Evolutionary conservation across 2,113 vertebrate genomes (phyloP).

Genomic region (Phocoena phocoena): DNA sequence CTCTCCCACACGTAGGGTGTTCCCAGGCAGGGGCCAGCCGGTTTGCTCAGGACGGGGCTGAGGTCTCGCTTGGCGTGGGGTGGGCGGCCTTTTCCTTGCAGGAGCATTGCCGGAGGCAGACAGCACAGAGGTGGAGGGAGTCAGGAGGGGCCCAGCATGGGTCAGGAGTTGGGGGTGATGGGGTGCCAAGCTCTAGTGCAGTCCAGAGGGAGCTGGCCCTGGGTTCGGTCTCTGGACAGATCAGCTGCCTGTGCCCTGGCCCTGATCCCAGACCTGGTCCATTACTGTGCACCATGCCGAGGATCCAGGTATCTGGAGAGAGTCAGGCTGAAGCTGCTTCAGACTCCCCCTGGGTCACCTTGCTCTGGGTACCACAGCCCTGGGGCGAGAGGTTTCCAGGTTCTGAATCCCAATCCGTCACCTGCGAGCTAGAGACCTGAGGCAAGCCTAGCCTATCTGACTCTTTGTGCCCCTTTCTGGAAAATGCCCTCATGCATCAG

Average conservation of each 20-base stretch:
- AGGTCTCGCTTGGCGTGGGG: rapidly evolving
- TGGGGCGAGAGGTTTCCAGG: background rate
- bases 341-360: too few relatives aligned
- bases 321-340: background rate
- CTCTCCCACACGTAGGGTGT: background rate
- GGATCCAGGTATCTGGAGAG: background rate
- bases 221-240: background rate
- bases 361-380: background rate
- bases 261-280: background rate
- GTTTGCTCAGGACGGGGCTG: background rate
- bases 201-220: background rate
- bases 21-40: background rate
- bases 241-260: background rate
- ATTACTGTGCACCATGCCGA: background rate
- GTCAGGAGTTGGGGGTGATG: too few relatives aligned
- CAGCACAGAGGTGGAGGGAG: background rate
- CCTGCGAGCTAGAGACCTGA: background rate
- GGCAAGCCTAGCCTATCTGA: background rate
- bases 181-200: rapidly evolving
- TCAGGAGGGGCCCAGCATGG: background rate
- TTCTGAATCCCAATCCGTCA: background rate
- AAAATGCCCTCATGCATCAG: background rate
- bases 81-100: background rate
- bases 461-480: background rate
- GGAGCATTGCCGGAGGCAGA: background rate